Conservation (phyloP, 2,888 invertebrate species). For the Lochmaea crataegi region DNA sequence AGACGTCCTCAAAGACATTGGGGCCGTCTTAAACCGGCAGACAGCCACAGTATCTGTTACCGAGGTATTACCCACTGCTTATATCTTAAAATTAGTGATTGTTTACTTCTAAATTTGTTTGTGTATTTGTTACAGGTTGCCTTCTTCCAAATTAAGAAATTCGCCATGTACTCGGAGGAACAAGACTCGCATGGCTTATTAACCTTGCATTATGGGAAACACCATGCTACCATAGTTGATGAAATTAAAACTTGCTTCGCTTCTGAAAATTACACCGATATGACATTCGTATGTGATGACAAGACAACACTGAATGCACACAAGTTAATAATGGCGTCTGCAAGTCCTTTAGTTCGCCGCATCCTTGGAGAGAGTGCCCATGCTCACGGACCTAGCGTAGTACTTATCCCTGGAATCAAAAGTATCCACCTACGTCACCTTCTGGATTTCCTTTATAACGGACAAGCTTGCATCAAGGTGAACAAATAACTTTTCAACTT, state of each 20-base stretch:
- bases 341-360: slow-evolving; percentile 85
- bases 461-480: slow-evolving; percentile 85
- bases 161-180: slow-evolving; percentile 70
- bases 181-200: slow-evolving; percentile 77
- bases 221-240: slow-evolving; percentile 91
- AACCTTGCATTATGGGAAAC: slow-evolving; percentile 93
- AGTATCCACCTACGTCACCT: slow-evolving; percentile 84
- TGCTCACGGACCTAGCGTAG: slow-evolving; percentile 79
- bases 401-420: slow-evolving; percentile 86
- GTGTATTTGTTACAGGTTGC: slow-evolving; percentile 53
- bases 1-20: no score
- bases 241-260: slow-evolving; percentile 90
- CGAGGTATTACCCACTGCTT: background rate
- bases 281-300: slow-evolving; percentile 87
- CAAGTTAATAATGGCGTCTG: slow-evolving; percentile 87
- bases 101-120: background rate
- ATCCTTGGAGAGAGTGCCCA: slow-evolving; percentile 79
- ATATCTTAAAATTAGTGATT: background rate
- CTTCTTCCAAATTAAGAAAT: slow-evolving; percentile 57
- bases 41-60: no score
- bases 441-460: slow-evolving; percentile 87
- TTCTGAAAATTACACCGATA: slow-evolving; percentile 87
- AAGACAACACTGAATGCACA: slow-evolving; percentile 85
- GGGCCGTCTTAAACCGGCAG: no score
- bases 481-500: background rate